Evolutionary conservation across 2,888 invertebrate genomes (phyloP), one percentile per base, ranked within the genome.

Genomic region (Gryllus longicercus): DNA sequence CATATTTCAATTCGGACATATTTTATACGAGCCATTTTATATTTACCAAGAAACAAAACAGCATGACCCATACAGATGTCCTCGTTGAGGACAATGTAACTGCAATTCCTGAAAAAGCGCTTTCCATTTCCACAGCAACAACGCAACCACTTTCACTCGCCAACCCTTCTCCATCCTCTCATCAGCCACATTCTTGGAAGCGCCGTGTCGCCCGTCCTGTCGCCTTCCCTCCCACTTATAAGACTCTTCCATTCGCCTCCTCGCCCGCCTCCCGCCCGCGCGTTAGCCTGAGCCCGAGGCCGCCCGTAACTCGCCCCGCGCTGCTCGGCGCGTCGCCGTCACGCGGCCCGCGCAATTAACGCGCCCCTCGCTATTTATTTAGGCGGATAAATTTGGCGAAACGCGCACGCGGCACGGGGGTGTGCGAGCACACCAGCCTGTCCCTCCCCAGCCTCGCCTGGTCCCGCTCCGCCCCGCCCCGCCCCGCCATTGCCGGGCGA

Each of bases 311-410:
- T 63, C 63, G 16, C 16, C 63, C n/a, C 12, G 63, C 63, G 14
- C 8, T 5, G 63, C n/a, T 18, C n/a, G 63, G 14, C n/a, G 63
- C 63, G 11, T 8, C 10, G 16, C 14, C 63, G 63, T 63, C 63
- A 63, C 63, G n/a, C 16, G 63, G 63, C 63, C 63, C n/a, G n/a
- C 1, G 63, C 63, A 63, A 63, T 63, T 63, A 63, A 63, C 63
- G 63, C 63, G 63, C 63, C 63, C 63, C 63, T 63, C 63, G 63
- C 63, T 63, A 63, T 63, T 63, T 63, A 63, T 63, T 63, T 63
- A 63, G 16, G 63, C 63, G 63, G n/a, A 63, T 63, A 63, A 63
- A 63, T 63, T 63, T 63, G 63, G 63, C 63, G 63, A 63, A 63
- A 63, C 63, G 63, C 63, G 63, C 63, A 18, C 38, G 38, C 38